Percentiles rank a stretch among this genome's conserved stretches.
Conservation (phyloP, 2,797 vertebrate species). For the Chaenodraco wilsoni region DNA sequence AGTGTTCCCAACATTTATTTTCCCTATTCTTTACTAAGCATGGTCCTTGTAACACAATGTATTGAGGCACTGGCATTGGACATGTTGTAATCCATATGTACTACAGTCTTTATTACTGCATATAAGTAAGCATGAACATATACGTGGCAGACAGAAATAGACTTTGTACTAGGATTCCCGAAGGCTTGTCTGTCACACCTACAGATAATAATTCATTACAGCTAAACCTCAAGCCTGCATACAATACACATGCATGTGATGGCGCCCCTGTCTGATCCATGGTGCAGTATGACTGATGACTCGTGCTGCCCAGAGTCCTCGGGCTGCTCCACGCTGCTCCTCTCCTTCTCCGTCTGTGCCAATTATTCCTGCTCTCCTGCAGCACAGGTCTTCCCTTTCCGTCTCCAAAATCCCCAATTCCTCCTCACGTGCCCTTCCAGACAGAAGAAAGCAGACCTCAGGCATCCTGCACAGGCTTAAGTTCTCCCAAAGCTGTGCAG, state of each 20-base stretch:
- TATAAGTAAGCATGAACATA: constrained; percentile 24
- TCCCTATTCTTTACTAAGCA: too few species aligned
- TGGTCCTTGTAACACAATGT: too few species aligned
- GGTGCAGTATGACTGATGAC: constrained; percentile 74
- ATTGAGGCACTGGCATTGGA: too few species aligned
- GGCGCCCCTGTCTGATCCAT: constrained; percentile 42
- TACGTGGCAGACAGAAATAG: constrained; percentile 65
- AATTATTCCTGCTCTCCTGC: constrained; percentile 75
- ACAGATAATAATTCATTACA: constrained; percentile 67
- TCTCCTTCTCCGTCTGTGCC: constrained; percentile 64
- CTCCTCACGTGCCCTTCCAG: constrained; percentile 44
- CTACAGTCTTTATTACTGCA: neutral
- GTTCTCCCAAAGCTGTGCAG: constrained; percentile 52
- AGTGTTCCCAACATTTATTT: too few species aligned
- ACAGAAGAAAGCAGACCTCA: constrained; percentile 50
- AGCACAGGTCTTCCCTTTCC: constrained; percentile 62
- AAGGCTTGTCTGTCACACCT: constrained; percentile 56
- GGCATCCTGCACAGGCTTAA: constrained; percentile 51
- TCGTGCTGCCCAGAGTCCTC: constrained; percentile 62
- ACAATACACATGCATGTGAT: constrained; percentile 50
- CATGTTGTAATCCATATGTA: too few species aligned
- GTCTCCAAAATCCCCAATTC: constrained; percentile 45
- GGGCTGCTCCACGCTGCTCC: constrained; percentile 53
- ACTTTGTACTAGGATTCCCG: constrained; percentile 23
- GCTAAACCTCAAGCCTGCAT: constrained; percentile 10